Base-by-base conservation (phyloP, 2,113 vertebrate genomes). In the Leptocoma aspasia region DNA sequence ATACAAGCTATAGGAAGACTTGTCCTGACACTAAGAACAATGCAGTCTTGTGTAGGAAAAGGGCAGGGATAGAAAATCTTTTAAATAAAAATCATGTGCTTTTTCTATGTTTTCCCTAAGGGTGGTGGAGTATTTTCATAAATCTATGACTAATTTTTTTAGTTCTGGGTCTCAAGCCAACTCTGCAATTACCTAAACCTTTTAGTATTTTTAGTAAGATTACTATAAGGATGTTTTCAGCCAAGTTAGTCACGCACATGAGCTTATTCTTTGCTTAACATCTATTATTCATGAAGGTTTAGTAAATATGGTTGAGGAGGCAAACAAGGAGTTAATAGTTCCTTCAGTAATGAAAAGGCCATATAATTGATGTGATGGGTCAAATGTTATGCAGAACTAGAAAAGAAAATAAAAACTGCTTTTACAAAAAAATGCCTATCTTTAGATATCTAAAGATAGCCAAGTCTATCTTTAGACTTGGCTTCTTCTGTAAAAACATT, bases 121-220 rank as follows among this genome's bases (percentile, higher is more conserved):
- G 37, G 53, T 41, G 31, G 21, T 82, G 61, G n/a, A 84, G 12
- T 85, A 56, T 90, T 95, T 95, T 91, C 54, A 76, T 65, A 93
- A 82, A 81, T 30, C 45, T 63, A 44, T 88, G 86, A 88, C 71
- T 94, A 91, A 94, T 79, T 92, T 94, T 94, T 86, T 89, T 33
- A 69, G 61, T 75, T 81, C 41, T 82, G 22, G 9, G 59, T 71
- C 49, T 87, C 52, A 79, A 91, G 84, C 49, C 65, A 92, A 35
- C 37, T 85, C 65, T 76, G 64, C 49, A 87, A 72, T 95, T 89
- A 89, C 61, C n/a, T 78, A 82, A 91, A 71, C 14, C 16, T 83
- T 81, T 52, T 20, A 86, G 26, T 79, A 89, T 94, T 94, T 95
- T 86, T 79, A 87, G 78, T 76, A 68, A 60, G 60, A 71, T 45